A percentile compares a stretch with the other conserved stretches of the same genome.
Conservation (phyloP, 2,113 vertebrate species). For the Aptenodytes forsteri region DNA sequence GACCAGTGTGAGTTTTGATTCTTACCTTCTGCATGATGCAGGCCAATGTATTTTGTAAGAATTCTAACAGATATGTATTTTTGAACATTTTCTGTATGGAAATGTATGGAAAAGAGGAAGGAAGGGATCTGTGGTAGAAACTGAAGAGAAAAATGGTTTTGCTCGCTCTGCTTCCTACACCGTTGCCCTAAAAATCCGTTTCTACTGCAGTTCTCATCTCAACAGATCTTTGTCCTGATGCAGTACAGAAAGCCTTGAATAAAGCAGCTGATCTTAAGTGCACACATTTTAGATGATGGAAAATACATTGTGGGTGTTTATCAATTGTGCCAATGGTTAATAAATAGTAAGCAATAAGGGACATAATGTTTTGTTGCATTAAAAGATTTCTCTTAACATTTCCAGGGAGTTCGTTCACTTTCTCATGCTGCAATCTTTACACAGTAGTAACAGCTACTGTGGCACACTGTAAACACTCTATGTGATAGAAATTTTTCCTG, state of each 20-base stretch:
- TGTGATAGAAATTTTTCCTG: neutral
- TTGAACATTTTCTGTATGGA: neutral
- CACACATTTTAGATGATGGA: neutral
- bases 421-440: neutral
- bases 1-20: neutral
- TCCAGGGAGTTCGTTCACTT: neutral
- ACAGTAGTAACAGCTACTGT: neutral
- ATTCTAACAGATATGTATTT: neutral
- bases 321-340: neutral
- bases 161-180: neutral
- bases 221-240: neutral
- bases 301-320: neutral
- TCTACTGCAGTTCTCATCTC: neutral
- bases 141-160: neutral
- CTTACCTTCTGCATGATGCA: neutral
- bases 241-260: neutral
- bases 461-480: neutral
- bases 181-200: rapidly evolving
- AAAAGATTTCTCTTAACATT: neutral
- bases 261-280: neutral
- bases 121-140: neutral
- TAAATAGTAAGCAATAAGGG: neutral
- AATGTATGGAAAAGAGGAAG: neutral
- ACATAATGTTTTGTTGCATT: neutral
- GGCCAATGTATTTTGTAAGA: neutral